phyloP scores from a whole-genome alignment of 2,888 invertebrate genomes.

The Ormyrus labotus region DNA sequence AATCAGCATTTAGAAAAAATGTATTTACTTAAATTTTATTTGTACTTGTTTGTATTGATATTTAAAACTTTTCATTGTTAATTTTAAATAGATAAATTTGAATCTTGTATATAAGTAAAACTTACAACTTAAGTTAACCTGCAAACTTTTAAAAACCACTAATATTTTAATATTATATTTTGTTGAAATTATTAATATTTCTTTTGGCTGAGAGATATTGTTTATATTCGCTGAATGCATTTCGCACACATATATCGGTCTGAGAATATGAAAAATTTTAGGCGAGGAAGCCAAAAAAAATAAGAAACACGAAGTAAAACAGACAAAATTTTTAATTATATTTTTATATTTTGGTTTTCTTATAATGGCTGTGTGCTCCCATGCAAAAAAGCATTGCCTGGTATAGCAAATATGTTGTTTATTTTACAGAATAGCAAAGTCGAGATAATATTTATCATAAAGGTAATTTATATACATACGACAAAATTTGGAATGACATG shows the following conservation, averaged over 20 bases:
- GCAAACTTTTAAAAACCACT: no score
- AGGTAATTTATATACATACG: slow-evolving; percentile 68
- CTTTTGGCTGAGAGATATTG: slow-evolving; percentile 57
- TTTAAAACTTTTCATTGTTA: slow-evolving; percentile 11
- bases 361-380: slow-evolving; percentile 67
- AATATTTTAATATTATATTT: not conserved
- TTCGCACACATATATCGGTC: slow-evolving; percentile 49
- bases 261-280: slow-evolving; percentile 3
- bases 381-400: slow-evolving; percentile 70
- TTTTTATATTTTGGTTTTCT: slow-evolving; percentile 55
- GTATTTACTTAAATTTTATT: slow-evolving; percentile 23
- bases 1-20: slow-evolving; percentile 21
- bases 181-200: slow-evolving; percentile 14
- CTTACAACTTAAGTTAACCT: not conserved
- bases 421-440: slow-evolving; percentile 74
- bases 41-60: slow-evolving; percentile 26
- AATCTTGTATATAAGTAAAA: slow-evolving; percentile 26
- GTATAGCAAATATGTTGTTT: slow-evolving; percentile 72
- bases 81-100: slow-evolving; percentile 15
- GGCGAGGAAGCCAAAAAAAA: not conserved
- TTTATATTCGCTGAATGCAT: slow-evolving; percentile 58
- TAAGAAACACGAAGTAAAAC: not conserved
- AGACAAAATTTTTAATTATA: slow-evolving; percentile 34
- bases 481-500: slow-evolving; percentile 70
- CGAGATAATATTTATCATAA: slow-evolving; percentile 72